phyloP scores from a whole-genome alignment of 2,113 vertebrate genomes.

The Tetrao urogallus region DNA sequence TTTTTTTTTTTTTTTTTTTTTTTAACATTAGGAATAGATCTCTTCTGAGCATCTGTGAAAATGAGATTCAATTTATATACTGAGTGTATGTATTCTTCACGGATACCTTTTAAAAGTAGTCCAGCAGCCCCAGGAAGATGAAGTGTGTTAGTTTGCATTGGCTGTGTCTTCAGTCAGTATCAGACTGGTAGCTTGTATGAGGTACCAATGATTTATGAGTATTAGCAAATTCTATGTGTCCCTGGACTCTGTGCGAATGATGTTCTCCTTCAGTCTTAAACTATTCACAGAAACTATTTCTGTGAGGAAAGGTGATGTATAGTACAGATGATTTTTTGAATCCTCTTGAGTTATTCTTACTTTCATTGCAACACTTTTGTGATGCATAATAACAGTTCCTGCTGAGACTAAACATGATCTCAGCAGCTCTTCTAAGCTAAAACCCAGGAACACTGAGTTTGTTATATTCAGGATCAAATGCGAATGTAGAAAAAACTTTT shows the following conservation, averaged over 20 bases:
- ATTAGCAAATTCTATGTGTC: not conserved
- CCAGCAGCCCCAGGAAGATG: not conserved
- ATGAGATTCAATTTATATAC: not conserved
- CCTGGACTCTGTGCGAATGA: not conserved
- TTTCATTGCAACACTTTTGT: not conserved
- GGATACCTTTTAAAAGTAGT: not conserved
- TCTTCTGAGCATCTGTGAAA: not conserved
- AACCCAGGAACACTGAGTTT: not conserved
- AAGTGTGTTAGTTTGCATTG: not conserved
- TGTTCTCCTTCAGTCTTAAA: not conserved
- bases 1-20: not conserved
- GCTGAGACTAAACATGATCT: conserved; percentile 37
- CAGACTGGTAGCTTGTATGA: not conserved
- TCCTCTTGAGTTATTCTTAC: not conserved
- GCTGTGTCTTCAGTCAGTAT: not conserved
- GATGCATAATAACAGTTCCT: not conserved
- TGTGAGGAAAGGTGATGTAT: not conserved
- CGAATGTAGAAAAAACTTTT: conserved; percentile 24
- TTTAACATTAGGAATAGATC: not conserved
- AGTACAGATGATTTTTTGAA: not conserved
- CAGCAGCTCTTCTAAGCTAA: conserved; percentile 1
- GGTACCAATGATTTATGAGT: not conserved
- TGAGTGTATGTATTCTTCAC: not conserved
- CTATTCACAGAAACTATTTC: conserved; percentile 11
- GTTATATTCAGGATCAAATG: conserved; percentile 39